These are phyloP conservation scores for Hemistola chrysoprasaria DNA, from an alignment of 2,888 invertebrate species.

Conservation along the genomic window DNA sequence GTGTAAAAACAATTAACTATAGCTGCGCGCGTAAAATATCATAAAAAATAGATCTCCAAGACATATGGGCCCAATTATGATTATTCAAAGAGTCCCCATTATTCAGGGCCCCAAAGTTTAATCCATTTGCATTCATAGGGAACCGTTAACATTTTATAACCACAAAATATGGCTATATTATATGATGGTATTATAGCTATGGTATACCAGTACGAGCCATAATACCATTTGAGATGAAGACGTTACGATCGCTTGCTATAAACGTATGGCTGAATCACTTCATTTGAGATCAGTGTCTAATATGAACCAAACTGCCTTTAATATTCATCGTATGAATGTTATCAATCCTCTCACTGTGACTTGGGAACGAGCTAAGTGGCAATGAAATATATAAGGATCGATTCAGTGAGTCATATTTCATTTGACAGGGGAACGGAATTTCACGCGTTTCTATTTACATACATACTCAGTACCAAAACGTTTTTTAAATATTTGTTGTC, in stretches of 20 bases:
- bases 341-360: constrained; percentile 28
- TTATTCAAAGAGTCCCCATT: too few relatives aligned
- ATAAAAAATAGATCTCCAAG: too few relatives aligned
- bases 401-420: constrained; percentile 20
- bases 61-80: too few relatives aligned
- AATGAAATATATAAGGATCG: constrained; percentile 12
- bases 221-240: constrained; percentile 37
- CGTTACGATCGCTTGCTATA: constrained; percentile 39
- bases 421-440: constrained; percentile 3
- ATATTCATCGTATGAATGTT: constrained; percentile 14
- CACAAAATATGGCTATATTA: too few relatives aligned
- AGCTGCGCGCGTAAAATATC: too few relatives aligned
- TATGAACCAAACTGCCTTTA: constrained; percentile 13
- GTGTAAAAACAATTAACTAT: too few relatives aligned
- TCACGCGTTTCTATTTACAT: constrained; percentile 9
- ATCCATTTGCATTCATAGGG: too few relatives aligned
- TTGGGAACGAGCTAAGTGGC: constrained; percentile 2
- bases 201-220: too few relatives aligned
- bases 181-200: too few relatives aligned
- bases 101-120: too few relatives aligned
- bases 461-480: not conserved
- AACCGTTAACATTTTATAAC: too few relatives aligned
- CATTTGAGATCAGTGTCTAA: constrained; percentile 57
- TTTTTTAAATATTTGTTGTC: too few relatives aligned
- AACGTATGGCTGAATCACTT: constrained; percentile 57